These are phyloP conservation scores for Aulostomus chinensis DNA, from an alignment of 2,797 vertebrate genomes.

Conservation along the genomic window DNA sequence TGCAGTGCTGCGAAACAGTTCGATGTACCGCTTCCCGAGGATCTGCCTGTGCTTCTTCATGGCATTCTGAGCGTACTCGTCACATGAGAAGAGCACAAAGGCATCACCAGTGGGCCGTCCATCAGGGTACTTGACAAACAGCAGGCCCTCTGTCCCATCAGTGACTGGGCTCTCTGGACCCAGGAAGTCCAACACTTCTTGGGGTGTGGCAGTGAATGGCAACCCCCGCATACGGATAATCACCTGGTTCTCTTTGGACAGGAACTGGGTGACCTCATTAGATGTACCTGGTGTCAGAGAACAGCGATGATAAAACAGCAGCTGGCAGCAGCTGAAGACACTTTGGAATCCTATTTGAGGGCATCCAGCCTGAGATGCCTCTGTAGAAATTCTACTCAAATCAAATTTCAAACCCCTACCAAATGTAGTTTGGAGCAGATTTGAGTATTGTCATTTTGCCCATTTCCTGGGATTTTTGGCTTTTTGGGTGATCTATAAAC, in stretches of 20 bases:
- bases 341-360: no score
- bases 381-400: no score
- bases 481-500: no score
- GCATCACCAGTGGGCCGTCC: constrained; percentile 95
- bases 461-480: no score
- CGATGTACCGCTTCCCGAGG: constrained; percentile 95
- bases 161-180: constrained; percentile 91
- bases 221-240: constrained; percentile 94
- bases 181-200: constrained; percentile 91
- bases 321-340: no score
- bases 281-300: constrained; percentile 85
- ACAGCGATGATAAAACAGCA: constrained; percentile 1
- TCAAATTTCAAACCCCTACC: no score
- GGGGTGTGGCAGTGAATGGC: constrained; percentile 89
- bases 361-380: no score
- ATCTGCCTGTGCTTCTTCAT: constrained; percentile 97
- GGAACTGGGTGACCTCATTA: constrained; percentile 95
- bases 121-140: constrained; percentile 96
- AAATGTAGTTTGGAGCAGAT: no score
- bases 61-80: constrained; percentile 94
- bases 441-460: no score
- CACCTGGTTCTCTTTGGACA: constrained; percentile 96
- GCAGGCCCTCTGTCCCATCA: constrained; percentile 89
- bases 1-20: constrained; percentile 95
- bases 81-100: constrained; percentile 95